Evolutionary conservation across 2,113 vertebrate species (phyloP).

Genomic region (Microcebus ravelobensis): DNA sequence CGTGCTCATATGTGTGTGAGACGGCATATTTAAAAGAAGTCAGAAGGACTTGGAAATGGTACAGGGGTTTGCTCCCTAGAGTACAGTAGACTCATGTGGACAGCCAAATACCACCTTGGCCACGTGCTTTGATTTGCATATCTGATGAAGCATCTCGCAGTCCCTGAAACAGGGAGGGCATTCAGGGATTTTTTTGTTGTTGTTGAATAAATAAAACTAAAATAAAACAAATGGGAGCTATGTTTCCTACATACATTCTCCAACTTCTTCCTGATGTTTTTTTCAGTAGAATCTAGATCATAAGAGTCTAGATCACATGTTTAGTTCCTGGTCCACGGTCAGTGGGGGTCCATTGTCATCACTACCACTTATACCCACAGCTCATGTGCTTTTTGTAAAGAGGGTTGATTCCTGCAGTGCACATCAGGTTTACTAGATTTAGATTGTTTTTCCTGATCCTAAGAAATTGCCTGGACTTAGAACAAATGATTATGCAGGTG

Average conservation of each 20-base stretch:
- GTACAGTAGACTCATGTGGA: not conserved
- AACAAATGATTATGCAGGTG: not conserved
- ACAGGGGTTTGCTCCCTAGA: not conserved
- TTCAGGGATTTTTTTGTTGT: not conserved
- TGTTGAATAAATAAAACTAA: not conserved
- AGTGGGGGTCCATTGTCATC: not conserved
- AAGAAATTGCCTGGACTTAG: constrained; percentile 14
- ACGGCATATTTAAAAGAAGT: not conserved
- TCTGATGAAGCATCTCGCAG: not conserved
- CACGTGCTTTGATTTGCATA: not conserved
- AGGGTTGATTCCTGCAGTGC: not conserved
- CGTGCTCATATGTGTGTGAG: not conserved
- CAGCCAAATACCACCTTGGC: not conserved
- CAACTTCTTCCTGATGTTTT: not conserved
- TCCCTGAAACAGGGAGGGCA: not conserved
- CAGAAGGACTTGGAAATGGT: not conserved
- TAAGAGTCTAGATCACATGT: not conserved
- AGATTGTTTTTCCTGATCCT: not conserved
- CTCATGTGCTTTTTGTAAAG: not conserved
- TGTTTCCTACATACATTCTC: not conserved
- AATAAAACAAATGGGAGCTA: not conserved
- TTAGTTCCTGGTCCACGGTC: not conserved
- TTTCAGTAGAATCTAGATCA: not conserved
- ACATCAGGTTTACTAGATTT: not conserved
- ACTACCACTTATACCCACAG: not conserved